Evolutionary conservation across 2,888 invertebrate genomes (phyloP).

Genomic region (Blastobasis adustella): DNA sequence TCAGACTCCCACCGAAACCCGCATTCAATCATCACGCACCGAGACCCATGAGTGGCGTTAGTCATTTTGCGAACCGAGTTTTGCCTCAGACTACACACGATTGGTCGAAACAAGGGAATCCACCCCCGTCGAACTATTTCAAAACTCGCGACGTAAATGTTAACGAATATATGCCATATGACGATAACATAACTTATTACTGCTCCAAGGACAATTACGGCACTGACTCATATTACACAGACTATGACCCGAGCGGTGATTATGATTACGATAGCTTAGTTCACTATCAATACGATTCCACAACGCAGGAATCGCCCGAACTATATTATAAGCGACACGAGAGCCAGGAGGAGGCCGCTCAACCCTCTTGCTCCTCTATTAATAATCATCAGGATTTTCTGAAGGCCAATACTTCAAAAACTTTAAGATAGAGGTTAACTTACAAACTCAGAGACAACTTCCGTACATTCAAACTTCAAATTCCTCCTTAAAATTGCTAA

Average conservation of each 20-base stretch:
- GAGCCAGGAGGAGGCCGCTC: neutral
- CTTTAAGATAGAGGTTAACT: conserved; percentile 11
- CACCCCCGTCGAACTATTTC: conserved; percentile 16
- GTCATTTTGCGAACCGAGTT: neutral
- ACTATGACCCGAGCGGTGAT: neutral
- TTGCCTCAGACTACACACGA: conserved; percentile 5
- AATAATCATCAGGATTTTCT: conserved; percentile 1
- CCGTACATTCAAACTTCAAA: conserved; percentile 10
- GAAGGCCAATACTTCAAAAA: conserved; percentile 1
- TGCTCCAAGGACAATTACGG: neutral
- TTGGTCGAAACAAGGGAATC: conserved; percentile 10
- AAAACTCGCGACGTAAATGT: conserved; percentile 15
- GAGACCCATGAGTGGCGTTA: conserved; percentile 1
- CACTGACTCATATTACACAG: neutral
- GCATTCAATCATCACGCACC: neutral
- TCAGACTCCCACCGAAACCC: neutral
- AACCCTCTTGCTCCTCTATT: neutral
- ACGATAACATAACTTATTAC: conserved; percentile 1
- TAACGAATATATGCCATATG: conserved; percentile 12
- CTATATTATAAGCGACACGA: neutral
- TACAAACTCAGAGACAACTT: conserved; percentile 11
- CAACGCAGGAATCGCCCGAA: neutral
- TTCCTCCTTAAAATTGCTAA: conserved; percentile 12
- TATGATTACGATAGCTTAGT: neutral
- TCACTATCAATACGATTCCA: neutral